Evolutionary conservation across 2,797 vertebrate genomes (phyloP).

Genomic region (Bucorvus abyssinicus): DNA sequence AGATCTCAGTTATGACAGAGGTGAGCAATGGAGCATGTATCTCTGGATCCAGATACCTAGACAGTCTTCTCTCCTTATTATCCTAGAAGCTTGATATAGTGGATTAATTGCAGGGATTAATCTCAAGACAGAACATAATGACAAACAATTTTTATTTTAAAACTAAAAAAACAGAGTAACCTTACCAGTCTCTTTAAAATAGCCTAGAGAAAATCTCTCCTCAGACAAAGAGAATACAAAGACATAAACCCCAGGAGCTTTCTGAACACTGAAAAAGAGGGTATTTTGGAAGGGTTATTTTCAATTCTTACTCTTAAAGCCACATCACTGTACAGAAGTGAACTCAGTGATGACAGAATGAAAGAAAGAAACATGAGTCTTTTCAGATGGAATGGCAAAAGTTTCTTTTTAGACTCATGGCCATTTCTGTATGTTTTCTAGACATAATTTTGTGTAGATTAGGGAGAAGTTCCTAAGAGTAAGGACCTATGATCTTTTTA

Average conservation of each 20-base stretch:
- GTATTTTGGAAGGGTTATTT: background rate
- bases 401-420: background rate
- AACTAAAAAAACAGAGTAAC: background rate
- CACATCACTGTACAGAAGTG: fast-evolving
- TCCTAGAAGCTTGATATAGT: background rate
- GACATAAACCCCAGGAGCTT: background rate
- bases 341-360: background rate
- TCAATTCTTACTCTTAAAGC: background rate
- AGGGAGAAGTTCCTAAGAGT: background rate
- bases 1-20: background rate
- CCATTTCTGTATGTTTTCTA: background rate
- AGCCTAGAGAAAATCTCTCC: background rate
- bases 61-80: background rate
- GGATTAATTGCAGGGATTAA: background rate
- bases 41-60: background rate
- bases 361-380: background rate
- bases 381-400: background rate
- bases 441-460: background rate
- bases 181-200: background rate
- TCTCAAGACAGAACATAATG: background rate
- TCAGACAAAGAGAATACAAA: background rate
- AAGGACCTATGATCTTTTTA: background rate
- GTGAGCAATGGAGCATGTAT: background rate
- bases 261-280: background rate
- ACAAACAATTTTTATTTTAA: background rate